Evolutionary conservation across 2,797 vertebrate species (phyloP).

Genomic region (Eurystomus glaucurus): DNA sequence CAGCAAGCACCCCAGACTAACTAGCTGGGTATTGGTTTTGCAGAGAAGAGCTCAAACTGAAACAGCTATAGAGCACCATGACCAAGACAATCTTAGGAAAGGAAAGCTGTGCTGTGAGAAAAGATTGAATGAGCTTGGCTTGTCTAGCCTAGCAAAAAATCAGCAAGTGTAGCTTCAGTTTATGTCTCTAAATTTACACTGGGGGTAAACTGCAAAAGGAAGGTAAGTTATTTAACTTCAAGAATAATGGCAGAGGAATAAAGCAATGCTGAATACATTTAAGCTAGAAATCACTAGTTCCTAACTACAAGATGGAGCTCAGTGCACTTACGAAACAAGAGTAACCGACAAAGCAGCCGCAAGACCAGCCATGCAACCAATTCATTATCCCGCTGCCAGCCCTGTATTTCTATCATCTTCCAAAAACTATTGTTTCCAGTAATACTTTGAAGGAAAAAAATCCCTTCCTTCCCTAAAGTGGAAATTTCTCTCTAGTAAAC

Average conservation of each 20-base stretch:
- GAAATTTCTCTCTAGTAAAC: neutral
- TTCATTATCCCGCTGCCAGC: neutral
- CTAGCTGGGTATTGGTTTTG: neutral
- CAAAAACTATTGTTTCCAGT: neutral
- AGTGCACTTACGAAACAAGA: neutral
- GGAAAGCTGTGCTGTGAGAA: neutral
- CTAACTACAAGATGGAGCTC: neutral
- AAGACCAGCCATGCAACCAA: neutral
- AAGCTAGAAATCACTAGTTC: neutral
- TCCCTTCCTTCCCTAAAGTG: rapidly evolving
- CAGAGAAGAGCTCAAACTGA: neutral
- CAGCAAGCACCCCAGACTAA: neutral
- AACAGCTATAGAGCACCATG: neutral
- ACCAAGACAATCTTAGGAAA: neutral
- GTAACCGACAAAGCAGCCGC: neutral
- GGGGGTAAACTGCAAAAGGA: neutral
- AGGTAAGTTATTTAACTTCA: neutral
- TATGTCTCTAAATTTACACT: neutral
- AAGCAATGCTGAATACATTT: neutral
- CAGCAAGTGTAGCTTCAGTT: neutral
- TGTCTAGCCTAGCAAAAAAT: neutral
- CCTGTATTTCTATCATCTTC: neutral
- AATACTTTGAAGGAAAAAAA: neutral
- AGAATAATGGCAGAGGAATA: neutral
- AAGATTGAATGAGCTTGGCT: neutral